Base-by-base conservation (phyloP, 1,140 invertebrate species). In the Bombus breviceps region DNA sequence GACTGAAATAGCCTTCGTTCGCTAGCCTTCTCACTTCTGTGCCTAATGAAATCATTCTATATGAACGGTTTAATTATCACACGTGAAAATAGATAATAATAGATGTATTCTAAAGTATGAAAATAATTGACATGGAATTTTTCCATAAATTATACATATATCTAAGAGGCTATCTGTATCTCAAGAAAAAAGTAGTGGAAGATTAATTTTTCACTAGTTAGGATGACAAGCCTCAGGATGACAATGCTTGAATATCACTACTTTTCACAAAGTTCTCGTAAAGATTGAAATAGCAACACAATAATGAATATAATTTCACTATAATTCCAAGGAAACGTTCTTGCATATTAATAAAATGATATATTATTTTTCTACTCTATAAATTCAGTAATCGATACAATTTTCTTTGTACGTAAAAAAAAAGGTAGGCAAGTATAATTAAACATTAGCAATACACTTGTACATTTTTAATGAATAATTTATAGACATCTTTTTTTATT, bases 311-410 rank as follows among this genome's bases (percentile, higher is more conserved):
- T 86, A 83, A 39, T 53, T 86, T 88, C 75, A 41, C 64, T 71
- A 41, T 64, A 76, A 82, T 86, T 88, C 57, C 77, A 89, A 9
- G 34, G 62, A 80, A 39, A 28, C 37, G 73, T 80, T 79, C 75
- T 64, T 76, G 39, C 68, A 75, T 79, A 83, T 47, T 73, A 69
- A 59, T 32, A 37, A 80, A 80, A 80, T 18, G 3, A 89, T 34
- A 80, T 25, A 64, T 89, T 89, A 89, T 89, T 89, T 89, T 86
- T 89, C 72, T 89, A 89, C 74, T 18, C 5, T 76, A 62, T 68
- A 75, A 59, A 81, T 66, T 83, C 68, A 57, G 57, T 69, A 86
- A 86, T 37, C 22, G 8, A 78, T 68, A 37, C 37, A 28, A 39
- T 73, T 89, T 86, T 86, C 34, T 80, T 88, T 89, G 34, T 59